Conservation (phyloP, 2,888 invertebrate genomes). For the Catocala fraxini region DNA sequence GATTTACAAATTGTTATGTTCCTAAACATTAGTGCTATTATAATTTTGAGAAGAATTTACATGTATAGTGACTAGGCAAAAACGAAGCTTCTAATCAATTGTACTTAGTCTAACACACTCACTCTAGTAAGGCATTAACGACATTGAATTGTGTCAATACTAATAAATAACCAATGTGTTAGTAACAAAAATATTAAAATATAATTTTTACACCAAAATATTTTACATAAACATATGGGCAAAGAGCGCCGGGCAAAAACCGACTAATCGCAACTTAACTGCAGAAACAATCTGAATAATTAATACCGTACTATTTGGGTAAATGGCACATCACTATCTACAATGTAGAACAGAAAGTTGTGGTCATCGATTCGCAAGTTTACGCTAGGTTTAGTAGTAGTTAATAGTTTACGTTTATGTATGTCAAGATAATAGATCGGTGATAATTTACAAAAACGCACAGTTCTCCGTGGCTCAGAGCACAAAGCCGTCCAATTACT, state of each 20-base stretch:
- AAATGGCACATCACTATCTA: neutral
- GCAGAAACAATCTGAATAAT: too few relatives aligned
- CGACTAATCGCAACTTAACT: too few relatives aligned
- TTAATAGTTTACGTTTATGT: too few relatives aligned
- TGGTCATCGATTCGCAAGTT: too few relatives aligned
- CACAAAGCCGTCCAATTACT: too few relatives aligned
- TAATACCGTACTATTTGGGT: neutral
- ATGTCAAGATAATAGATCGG: too few relatives aligned
- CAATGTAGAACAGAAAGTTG: neutral
- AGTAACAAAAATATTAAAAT: slow-evolving; percentile 44
- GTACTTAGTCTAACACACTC: slow-evolving; percentile 63
- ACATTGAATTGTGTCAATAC: slow-evolving; percentile 47
- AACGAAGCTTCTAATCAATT: slow-evolving; percentile 58
- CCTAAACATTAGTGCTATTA: slow-evolving; percentile 41
- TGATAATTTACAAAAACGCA: too few relatives aligned
- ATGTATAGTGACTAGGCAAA: slow-evolving; percentile 62
- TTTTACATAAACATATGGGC: slow-evolving; percentile 23
- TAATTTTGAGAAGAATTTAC: slow-evolving; percentile 41
- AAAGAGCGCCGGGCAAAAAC: neutral
- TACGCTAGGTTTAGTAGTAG: too few relatives aligned
- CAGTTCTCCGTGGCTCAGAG: too few relatives aligned
- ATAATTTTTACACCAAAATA: slow-evolving; percentile 39
- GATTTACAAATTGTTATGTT: slow-evolving; percentile 32
- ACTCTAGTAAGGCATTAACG: slow-evolving; percentile 74
- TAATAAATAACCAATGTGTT: slow-evolving; percentile 46